Evolutionary conservation across 2,888 invertebrate genomes (phyloP), one percentile per base, ranked within the genome.

Genomic region (Hecatera dysodea): DNA sequence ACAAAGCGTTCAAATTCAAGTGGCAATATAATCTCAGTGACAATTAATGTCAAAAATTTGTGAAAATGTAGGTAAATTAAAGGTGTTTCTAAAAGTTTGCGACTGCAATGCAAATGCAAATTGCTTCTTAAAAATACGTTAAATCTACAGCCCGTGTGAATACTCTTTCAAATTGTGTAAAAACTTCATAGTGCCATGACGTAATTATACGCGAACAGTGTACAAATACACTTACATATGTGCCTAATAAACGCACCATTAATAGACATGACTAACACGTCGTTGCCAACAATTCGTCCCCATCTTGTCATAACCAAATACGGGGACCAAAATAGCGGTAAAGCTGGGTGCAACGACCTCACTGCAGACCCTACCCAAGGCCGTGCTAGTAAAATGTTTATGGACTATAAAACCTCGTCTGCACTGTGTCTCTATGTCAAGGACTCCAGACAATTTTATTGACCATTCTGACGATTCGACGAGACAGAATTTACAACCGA

Each of bases 351-450:
- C 95, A 96, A 92, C 93, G 94, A 94, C 94, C 95, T 93, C 93
- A 91, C 90, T 95, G 95, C 94, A 95, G 93, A 94, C 95, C 95
- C 94, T 93, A 93, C 90, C 84, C 95, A 95, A 95, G 96, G 95
- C 93, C 93, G 94, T 76, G 94, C 94, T 95, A 95, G 95, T 95
- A 95, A 95, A 96, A 95, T 95, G 95, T 96, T 95, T 95, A 96
- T 96, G 93, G 95, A 89, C 95, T 94, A 95, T 96, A 96, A 96
- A 90, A 95, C 92, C 93, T 91, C 93, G 94, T 93, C 94, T 94
- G 92, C 91, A 93, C 89, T 91, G 93, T 94, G 95, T 95, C 94
- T 95, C 92, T 95, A 88, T 95, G 96, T 95, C 96, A 96, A 95
- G 96, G 95, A 92, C 94, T 92, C 92, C 89, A 94, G 94, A 93